Base-by-base conservation (phyloP, 2,113 vertebrate genomes). In the Coregonus clupeaformis region DNA sequence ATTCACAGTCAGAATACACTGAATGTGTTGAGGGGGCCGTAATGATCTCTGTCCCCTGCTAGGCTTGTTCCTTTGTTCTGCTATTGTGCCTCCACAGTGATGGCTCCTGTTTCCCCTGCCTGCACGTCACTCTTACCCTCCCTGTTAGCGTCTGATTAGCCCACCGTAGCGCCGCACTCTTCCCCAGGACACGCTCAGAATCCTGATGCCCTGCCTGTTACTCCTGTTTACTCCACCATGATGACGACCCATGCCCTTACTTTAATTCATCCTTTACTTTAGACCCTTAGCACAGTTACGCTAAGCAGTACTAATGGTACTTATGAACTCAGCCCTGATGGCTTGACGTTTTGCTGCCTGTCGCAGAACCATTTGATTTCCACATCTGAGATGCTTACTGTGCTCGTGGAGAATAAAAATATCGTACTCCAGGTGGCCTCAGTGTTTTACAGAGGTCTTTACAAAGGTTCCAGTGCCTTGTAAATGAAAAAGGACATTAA, bases 141-240 rank as follows among this genome's bases (percentile, higher is more conserved):
- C 71, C 78, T 72, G 83, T 83, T 80, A 76, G 81, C 60, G 76
- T 75, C 60, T 80, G 79, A 88, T 86, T 82, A 77, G 79, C 76
- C 30, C 32, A 42, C 36, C 36, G 36, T 42, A 71, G 75, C 65
- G 22, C 73, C 67, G 18, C 57, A 62, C 72, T 64, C 72, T 72
- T 79, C 62, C 73, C 49, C 29, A 14, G 64, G 72, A 81, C 18
- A 68, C 77, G 64, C 59, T 47, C 64, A 16, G 83, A 86, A 89
- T 91, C 76, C 74, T 89, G 82, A 90, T 80, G 79, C 69, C 68
- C 29, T 36, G 29, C 59, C 27, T n/a, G n/a, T 74, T 81, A 45
- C 70, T 57, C 55, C 55, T 30, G 67, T 13, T 69, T 80, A 57
- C 78, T 82, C 70, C n/a, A 62, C 69, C 71, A 11, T 62, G 62